Evolutionary conservation across 2,888 invertebrate genomes (phyloP), one percentile per base, ranked within the genome.

Genomic region (Dryobotodes eremita): DNA sequence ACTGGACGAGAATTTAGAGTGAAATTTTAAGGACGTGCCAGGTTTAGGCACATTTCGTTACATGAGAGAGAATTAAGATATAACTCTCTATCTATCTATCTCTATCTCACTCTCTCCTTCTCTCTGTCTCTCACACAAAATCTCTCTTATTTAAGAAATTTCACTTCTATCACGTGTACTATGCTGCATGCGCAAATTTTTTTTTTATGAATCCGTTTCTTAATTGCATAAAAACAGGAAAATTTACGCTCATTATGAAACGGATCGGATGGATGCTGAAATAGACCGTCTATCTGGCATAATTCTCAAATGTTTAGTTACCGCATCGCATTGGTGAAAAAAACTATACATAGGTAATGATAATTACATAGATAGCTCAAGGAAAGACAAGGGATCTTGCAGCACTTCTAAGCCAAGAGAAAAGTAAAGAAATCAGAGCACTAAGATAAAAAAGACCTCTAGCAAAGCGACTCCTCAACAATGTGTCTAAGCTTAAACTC

Each of bases 191-290:
- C 20, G 53, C 53, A 20, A 17, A 20, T 53, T 53, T 20, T 53
- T 55, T 71, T 42, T 57, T 31, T 70, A 61, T 23, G 17, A 48
- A 68, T 31, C n/a, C 13, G 48, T 53, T 66, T 53, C 46, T 48
- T 66, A 46, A 2, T 46, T 62, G n/a, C 0, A 15, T 23, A 5
- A 31, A 74, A 70, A 31, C 31, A 20, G 42, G n/a, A 57, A n/a
- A 26, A 46, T 55, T 3, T 36, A 23, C 8, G 17, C 17, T 82
- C n/a, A 73, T 76, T 77, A 77, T 8, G 26, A 59, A 77, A 50
- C n/a, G 26, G 17, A 57, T 81, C 31, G 15, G 15, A 48, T 75
- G 2, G 26, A 48, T 50, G 10, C 36, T 66, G 4, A 2, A 50
- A 31, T n/a, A 42, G 6, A 20, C n/a, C 42, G 13, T 68, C n/a